Base-by-base conservation (phyloP, 2,797 vertebrate species). In the Sebastes glaucus region DNA sequence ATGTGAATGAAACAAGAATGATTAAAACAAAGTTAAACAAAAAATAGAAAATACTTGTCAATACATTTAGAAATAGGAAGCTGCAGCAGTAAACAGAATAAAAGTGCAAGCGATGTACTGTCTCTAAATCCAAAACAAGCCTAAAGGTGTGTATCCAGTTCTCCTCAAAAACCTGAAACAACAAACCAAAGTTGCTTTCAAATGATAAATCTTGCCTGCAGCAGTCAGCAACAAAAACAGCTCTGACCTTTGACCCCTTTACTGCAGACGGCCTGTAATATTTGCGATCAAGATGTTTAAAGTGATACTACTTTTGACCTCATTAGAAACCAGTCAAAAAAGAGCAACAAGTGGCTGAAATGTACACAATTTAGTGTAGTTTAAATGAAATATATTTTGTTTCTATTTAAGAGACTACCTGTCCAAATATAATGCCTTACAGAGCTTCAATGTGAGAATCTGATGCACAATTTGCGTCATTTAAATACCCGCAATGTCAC, bases 171-270 rank as follows among this genome's bases (percentile, higher is more conserved):
- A 27, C 32, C 13, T 53, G 7, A 25, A 66, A 65, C 49, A 80
- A 77, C 52, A 74, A 74, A 81, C 38, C 20, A 60, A 61, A 78
- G 22, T 62, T 61, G 23, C 4, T 63, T 25, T 73, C 27, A 69
- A 56, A 25, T 20, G 57, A 67, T 4, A 27, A n/a, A 14, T 52
- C 52, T 32, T 61, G 53, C 30, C 80, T 83, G 79, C 70, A 77
- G 62, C 71, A 70, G 35, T 53, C 22, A 35, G 46, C 27, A 68
- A 73, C 60, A 77, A 56, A 32, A 57, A 10, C 63, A 65, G 9
- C 46, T 30, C 16, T 77, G 73, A 89, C 83, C 65, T 87, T 78
- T 87, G 69, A 70, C 53, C 81, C 72, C 13, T 25, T 71, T 56
- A 32, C 13, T 74, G 38, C 52, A 49, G 38, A 27, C 38, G 25